These are phyloP conservation scores for Mirounga angustirostris DNA, from an alignment of 2,113 vertebrate genomes.

Conservation along the genomic window DNA sequence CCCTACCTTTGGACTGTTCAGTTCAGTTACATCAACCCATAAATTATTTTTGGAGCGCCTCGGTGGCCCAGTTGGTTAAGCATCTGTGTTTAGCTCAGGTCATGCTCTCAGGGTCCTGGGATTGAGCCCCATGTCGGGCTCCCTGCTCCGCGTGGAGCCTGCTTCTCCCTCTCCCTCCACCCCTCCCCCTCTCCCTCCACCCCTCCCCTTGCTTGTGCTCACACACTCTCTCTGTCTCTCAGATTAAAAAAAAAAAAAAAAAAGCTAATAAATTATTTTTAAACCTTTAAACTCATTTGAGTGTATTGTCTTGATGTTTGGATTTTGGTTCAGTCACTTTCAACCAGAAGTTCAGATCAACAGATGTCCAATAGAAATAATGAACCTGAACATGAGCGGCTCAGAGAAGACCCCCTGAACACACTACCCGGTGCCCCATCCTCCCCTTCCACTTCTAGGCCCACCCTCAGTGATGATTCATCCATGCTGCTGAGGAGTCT, in stretches of 20 bases:
- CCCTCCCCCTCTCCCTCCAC: too few species aligned
- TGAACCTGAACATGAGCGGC: background rate
- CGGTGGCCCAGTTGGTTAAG: background rate
- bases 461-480: background rate
- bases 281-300: constrained; percentile 44
- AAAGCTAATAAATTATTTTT: background rate
- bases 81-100: too few species aligned
- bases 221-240: too few species aligned
- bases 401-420: background rate
- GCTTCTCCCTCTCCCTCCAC: too few species aligned
- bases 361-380: background rate
- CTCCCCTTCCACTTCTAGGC: background rate
- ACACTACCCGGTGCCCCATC: background rate
- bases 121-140: too few species aligned
- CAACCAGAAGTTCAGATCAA: constrained; percentile 10
- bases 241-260: too few species aligned
- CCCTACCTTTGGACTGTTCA: background rate
- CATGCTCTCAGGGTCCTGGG: too few species aligned
- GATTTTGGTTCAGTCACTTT: background rate
- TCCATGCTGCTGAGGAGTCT: background rate
- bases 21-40: background rate
- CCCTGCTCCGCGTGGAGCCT: too few species aligned
- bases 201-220: too few species aligned
- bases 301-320: background rate
- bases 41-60: background rate